Conservation (phyloP, 1,140 invertebrate genomes). For the Sycophaga agraensis region DNA sequence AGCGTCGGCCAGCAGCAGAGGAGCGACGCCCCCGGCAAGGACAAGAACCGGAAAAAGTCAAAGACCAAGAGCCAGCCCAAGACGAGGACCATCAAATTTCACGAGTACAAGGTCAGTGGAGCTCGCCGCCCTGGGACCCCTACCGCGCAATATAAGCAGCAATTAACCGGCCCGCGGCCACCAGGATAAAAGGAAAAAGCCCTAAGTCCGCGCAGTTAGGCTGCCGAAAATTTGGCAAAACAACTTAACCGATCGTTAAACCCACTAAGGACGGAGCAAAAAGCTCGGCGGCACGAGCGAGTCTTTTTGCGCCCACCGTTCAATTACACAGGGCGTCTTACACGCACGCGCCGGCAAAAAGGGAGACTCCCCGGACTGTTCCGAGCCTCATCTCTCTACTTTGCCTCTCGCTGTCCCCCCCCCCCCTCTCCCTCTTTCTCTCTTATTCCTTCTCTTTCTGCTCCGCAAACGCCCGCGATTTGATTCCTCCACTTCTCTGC, state of each 20-base stretch:
- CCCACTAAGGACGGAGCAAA: not conserved
- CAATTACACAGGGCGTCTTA: conserved; percentile 16
- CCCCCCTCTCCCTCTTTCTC: not conserved
- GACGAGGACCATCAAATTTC: conserved; percentile 92
- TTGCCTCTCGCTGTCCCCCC: not conserved
- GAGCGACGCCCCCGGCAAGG: conserved; percentile 73
- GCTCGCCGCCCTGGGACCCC: no score
- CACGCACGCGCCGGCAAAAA: conserved; percentile 9
- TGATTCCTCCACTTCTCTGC: no score
- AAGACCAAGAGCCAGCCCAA: conserved; percentile 87
- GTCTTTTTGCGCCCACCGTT: conserved; percentile 2
- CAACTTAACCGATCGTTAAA: not conserved
- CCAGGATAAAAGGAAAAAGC: no score
- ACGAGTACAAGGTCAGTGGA: conserved; percentile 87
- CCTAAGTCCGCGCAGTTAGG: no score
- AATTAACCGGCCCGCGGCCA: no score
- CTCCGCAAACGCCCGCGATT: no score
- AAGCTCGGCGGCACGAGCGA: no score
- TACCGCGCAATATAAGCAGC: no score
- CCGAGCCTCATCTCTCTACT: not conserved
- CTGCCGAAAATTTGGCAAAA: not conserved
- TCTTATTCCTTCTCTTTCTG: not conserved
- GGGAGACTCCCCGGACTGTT: not conserved
- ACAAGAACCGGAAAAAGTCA: conserved; percentile 86
- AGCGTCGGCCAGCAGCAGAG: conserved; percentile 48